Base-by-base conservation (phyloP, 2,113 vertebrate species). In the Tupaia chinensis region DNA sequence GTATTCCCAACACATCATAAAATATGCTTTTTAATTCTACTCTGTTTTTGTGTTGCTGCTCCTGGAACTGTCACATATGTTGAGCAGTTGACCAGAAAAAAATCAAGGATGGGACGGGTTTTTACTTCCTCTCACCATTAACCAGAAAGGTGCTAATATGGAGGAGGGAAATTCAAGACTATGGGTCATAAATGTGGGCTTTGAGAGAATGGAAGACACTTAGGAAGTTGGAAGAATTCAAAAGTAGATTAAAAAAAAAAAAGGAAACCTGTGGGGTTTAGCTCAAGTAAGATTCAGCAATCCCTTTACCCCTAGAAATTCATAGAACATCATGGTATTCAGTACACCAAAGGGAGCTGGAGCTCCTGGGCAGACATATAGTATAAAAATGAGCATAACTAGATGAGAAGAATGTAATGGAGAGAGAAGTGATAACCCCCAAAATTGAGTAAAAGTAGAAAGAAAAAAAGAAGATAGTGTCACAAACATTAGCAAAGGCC, bases 41-140 rank as follows among this genome's bases (percentile, higher is more conserved):
- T 44, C 25, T 25, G 34, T 70, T 9, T 69, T 66, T 94, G 32
- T 87, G 60, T 5, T 94, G 29, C 34, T 83, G 25, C n/a, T 93
- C 10, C 25, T 96, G 44, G 10, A n/a, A 61, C 20, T 79, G 2
- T 25, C 13, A 5, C 74, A 23, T 85, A 20, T 82, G 56, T 76
- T 95, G 34, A 56, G 25, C 9, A 76, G 19, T 12, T 93, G 25
- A 90, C n/a, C 17, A 82, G 29, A 56, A 58, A 87, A 85, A 19
- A 3, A 29, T 66, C 44, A 81, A 80, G 58, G n/a, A 82, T 93
- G 69, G 20, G 10, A 86, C 53, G 74, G 32, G 8, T 61, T 68
- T n/a, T 85, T 76, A 74, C 27, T 80, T 54, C 56, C 79, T 80
- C 79, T 66, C 65, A 90, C 44, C 20, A 72, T 93, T 90, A 77